A percentile compares a stretch with the other conserved stretches of the same genome.
Conservation (phyloP, 2,113 vertebrate genomes). For the Cavia porcellus region DNA sequence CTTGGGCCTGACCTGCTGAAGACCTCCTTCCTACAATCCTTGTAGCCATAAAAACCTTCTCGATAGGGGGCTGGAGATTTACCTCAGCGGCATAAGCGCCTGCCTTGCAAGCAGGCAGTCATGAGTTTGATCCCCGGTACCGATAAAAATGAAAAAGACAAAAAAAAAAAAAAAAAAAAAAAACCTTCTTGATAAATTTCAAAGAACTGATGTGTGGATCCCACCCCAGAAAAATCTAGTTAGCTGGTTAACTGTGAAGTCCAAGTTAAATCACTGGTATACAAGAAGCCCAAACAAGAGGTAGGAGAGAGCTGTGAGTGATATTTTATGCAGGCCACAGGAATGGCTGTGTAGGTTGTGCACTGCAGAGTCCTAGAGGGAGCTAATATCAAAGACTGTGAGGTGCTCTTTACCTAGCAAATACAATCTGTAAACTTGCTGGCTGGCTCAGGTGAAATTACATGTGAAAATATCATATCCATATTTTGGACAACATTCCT, state of each 20-base stretch:
- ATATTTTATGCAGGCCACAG: neutral
- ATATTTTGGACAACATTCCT: neutral
- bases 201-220: neutral
- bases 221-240: neutral
- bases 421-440: neutral
- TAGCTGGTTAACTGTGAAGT: constrained; percentile 3
- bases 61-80: too few relatives aligned
- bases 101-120: too few relatives aligned
- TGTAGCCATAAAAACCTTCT: too few relatives aligned
- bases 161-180: too few relatives aligned
- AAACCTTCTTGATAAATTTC: neutral
- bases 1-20: neutral
- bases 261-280: neutral
- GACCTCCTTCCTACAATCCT: neutral
- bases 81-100: too few relatives aligned
- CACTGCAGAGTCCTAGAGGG: neutral
- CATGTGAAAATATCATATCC: neutral
- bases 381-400: neutral
- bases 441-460: neutral
- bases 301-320: neutral
- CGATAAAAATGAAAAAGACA: too few relatives aligned
- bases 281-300: neutral
- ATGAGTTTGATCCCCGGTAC: too few relatives aligned
- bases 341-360: neutral
- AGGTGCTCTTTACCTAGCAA: neutral